A percentile compares a stretch with the other conserved stretches of the same genome.
Conservation (phyloP, 2,888 invertebrate species). For the Acanthosepion pharaonis region DNA sequence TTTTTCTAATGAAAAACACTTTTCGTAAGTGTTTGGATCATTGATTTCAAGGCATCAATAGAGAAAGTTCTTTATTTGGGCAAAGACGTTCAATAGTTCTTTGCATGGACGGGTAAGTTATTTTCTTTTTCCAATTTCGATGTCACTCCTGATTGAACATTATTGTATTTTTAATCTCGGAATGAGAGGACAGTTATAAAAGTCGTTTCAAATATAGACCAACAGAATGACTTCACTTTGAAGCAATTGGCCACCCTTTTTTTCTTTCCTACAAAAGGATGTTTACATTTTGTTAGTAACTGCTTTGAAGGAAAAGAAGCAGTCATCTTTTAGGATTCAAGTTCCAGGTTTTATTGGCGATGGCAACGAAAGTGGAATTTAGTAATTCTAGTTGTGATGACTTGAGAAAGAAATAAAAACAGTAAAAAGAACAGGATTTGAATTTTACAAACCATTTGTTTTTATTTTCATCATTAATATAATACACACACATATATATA, state of each 20-base stretch:
- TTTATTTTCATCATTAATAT: no score
- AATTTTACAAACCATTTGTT: no score
- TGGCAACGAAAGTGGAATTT: no score
- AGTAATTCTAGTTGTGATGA: no score
- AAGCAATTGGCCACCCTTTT: background rate
- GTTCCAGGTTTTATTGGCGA: no score
- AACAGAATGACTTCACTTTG: background rate
- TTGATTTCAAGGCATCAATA: background rate
- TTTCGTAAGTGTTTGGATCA: constrained; percentile 20
- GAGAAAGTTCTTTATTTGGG: constrained; percentile 1
- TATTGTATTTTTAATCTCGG: background rate
- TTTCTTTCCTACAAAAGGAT: background rate
- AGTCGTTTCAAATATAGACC: background rate
- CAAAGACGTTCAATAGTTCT: constrained; percentile 1
- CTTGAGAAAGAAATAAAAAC: no score
- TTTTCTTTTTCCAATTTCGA: constrained; percentile 33
- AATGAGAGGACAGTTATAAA: constrained; percentile 2
- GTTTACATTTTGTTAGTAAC: background rate
- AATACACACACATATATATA: no score
- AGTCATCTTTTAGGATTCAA: no score
- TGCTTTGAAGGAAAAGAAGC: no score
- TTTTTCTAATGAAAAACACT: constrained; percentile 33
- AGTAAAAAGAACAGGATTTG: no score
- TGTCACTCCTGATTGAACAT: background rate
- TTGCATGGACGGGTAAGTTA: constrained; percentile 15